phyloP scores from a whole-genome alignment of 2,113 vertebrate genomes.

The Microtus richardsoni region DNA sequence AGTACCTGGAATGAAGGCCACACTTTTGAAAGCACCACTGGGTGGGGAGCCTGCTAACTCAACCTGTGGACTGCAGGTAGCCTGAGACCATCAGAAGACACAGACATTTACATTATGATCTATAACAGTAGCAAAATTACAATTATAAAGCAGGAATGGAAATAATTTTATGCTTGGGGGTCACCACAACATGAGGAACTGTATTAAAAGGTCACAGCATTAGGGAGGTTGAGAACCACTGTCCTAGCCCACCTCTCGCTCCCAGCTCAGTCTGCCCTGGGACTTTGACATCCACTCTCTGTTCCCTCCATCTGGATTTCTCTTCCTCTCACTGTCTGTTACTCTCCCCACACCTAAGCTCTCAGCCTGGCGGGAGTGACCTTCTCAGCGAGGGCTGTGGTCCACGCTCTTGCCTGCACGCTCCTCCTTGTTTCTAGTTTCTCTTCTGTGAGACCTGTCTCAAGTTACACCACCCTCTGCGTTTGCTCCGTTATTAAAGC shows the following conservation, averaged over 20 bases:
- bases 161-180: neutral
- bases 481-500: neutral
- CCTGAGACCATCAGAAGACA: neutral
- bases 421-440: neutral
- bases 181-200: neutral
- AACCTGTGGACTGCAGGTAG: neutral
- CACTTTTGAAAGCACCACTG: accelerated
- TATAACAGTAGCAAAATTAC: neutral
- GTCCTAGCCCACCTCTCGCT: neutral
- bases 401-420: neutral
- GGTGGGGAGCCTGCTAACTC: neutral
- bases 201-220: neutral
- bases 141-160: neutral
- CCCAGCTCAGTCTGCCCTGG: neutral
- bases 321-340: neutral
- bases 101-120: neutral
- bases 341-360: no score
- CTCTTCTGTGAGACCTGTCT: neutral
- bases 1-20: neutral
- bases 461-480: neutral
- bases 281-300: neutral
- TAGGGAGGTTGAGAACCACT: neutral
- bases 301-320: neutral
- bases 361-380: neutral
- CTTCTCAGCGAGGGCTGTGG: neutral